Conservation (phyloP, 2,888 invertebrate species). For the Gymnosoma rotundatum region DNA sequence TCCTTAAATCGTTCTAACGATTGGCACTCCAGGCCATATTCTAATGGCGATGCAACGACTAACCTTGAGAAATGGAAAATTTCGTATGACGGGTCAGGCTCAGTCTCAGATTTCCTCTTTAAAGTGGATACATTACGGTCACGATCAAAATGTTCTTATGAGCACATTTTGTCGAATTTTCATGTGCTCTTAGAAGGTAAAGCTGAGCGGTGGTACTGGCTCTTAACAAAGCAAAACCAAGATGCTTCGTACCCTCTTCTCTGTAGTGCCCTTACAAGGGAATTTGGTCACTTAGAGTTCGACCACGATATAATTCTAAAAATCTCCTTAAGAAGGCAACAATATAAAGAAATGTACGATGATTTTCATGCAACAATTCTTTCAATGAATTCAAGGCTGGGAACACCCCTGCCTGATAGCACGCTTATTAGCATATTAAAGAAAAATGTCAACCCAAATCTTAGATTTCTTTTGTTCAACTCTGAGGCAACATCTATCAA, state of each 20-base stretch:
- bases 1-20: not conserved
- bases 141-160: constrained; percentile 3
- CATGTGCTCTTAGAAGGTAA: no score
- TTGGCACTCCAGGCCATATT: no score
- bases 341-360: not conserved
- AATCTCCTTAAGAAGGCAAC: constrained; percentile 23
- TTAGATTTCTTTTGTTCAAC: constrained; percentile 25
- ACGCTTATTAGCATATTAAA: not conserved
- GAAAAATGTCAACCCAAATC: constrained; percentile 13
- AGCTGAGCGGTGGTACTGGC: no score
- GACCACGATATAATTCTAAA: constrained; percentile 33
- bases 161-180: constrained; percentile 32
- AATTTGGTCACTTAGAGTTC: constrained; percentile 19
- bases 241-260: not conserved
- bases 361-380: not conserved
- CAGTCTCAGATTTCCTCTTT: constrained; percentile 43
- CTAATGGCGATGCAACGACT: no score
- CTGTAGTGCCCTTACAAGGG: not conserved
- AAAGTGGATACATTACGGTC: not conserved
- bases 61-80: constrained; percentile 27
- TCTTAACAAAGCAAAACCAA: not conserved
- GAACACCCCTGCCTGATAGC: not conserved
- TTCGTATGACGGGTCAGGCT: constrained; percentile 2
- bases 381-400: constrained; percentile 6
- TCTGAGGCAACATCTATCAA: not conserved